These are phyloP conservation scores for Pelecanus crispus DNA, from an alignment of 2,113 vertebrate species.

Conservation along the genomic window DNA sequence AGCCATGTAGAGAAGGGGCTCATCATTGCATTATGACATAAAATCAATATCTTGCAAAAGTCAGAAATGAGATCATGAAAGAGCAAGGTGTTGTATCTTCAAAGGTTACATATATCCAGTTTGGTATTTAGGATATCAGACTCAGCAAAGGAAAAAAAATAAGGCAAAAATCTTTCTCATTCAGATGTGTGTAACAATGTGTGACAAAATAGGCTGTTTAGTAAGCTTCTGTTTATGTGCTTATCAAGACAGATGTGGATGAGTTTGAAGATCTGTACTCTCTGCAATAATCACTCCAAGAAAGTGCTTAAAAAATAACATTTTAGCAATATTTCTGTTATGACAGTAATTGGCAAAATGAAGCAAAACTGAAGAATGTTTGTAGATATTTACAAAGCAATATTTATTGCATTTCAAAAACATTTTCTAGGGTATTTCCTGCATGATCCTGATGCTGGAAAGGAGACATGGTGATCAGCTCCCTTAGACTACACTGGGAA, in stretches of 20 bases:
- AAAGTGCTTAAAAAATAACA: not conserved
- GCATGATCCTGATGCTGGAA: not conserved
- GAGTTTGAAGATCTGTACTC: not conserved
- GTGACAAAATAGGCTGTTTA: not conserved
- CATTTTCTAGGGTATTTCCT: not conserved
- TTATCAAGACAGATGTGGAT: not conserved
- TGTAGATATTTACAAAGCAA: not conserved
- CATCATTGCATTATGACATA: not conserved
- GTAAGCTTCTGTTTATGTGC: not conserved
- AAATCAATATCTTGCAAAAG: conserved; percentile 26
- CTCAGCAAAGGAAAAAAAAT: not conserved
- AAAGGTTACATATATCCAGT: conserved; percentile 13
- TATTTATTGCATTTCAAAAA: not conserved
- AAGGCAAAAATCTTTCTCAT: not conserved
- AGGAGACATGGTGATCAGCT: not conserved
- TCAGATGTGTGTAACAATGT: not conserved
- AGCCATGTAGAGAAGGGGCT: not conserved
- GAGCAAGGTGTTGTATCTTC: not conserved
- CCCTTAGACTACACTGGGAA: not conserved
- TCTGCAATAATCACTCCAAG: not conserved
- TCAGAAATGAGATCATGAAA: conserved; percentile 28
- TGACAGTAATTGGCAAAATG: not conserved
- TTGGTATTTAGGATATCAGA: conserved; percentile 22
- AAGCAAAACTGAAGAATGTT: not conserved
- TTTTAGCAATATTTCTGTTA: not conserved